Evolutionary conservation across 2,797 vertebrate species (phyloP), one percentile per base, ranked within the genome.

Genomic region (Amniataba percoides): DNA sequence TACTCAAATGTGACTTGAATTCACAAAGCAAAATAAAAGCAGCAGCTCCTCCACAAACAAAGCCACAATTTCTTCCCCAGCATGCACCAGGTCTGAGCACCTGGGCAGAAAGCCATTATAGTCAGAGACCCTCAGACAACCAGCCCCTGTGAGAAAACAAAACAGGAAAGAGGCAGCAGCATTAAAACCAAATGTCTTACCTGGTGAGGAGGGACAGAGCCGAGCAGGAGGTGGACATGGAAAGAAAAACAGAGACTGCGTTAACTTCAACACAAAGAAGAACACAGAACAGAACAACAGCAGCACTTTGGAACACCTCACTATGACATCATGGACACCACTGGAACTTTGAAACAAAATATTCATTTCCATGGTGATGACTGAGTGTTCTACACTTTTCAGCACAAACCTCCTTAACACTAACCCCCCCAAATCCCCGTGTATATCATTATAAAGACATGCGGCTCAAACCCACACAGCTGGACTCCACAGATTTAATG

Each of bases 181-280:
- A 58, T 18, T 21, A 1, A 64, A 66, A 42, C 0, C 0, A 46
- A 64, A 62, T 12, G 57, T 69, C 81, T 84, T 86, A 86, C 78
- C 83, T 86, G 79, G 8, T 10, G 59, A 67, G 18, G 64, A 66
- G 36, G 25, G 49, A 10, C 1, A 48, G 56, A 31, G 36, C 7
- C 0, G 18, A 0, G 11, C 31, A 62, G 25, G 2, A 7, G 67
- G 19, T 2, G 57, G 21, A 76, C 81, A 87, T 67, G 36, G 31
- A n/a, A 18, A 48, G 25, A 51, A 59, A 36, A 48, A 31, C 2
- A 65, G 7, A 67, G 5, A 42, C 18, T 25, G 55, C 13, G 10
- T 9, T 2, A 10, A 31, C 3, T n/a, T 60, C 4, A n/a, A 7
- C 25, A n/a, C 4, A 48, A 1, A 25, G 39, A 45, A 27, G 16